Base-by-base conservation (phyloP, 2,113 vertebrate genomes). In the Tenrec ecaudatus region DNA sequence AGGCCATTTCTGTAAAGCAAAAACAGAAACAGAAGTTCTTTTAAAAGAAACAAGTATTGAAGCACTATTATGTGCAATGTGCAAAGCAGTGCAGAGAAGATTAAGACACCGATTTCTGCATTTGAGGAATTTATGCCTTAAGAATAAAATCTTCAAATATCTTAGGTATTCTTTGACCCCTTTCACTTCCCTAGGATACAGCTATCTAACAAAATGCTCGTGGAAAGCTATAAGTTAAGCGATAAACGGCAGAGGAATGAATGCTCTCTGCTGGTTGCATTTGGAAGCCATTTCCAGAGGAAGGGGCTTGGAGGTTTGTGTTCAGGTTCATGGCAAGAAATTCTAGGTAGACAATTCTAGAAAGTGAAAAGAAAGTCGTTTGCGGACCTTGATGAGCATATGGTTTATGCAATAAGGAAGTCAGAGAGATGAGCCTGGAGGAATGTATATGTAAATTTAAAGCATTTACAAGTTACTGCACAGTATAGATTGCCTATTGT, bases 1-100 rank as follows among this genome's bases (percentile, higher is more conserved):
- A 88, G 20, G 31, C 40, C 84, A 25, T 78, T 85, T 85, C 43
- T 82, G 16, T 66, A 86, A 89, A 90, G 89, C 19, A 69, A 15
- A 76, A 20, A 86, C 40, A 47, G 29, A 85, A 75, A 60, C 14
- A 43, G 66, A 84, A 83, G 81, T 77, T 66, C 22, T 29, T 58
- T 91, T 79, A 79, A 1, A 23, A 83, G 73, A 69, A 78, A 69
- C 78, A 1, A 62, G 77, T 73, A 53, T 29, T 40, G 60, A 81
- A 81, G 69, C 27, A 5, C 27, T 85, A 27, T 38, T 86, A 7
- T 40, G 2, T 89, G 40, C 11, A 69, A 7, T 40, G 2, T 89
- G 40, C 8, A 69, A 85, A 76, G 12, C 62, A n/a, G n/a, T 62
- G 19, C 66, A 88, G 38, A 57, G 12, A 38, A 83, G 27, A 82